phyloP scores from a whole-genome alignment of 1,140 invertebrate species.

The Meloidogyne hapla region DNA sequence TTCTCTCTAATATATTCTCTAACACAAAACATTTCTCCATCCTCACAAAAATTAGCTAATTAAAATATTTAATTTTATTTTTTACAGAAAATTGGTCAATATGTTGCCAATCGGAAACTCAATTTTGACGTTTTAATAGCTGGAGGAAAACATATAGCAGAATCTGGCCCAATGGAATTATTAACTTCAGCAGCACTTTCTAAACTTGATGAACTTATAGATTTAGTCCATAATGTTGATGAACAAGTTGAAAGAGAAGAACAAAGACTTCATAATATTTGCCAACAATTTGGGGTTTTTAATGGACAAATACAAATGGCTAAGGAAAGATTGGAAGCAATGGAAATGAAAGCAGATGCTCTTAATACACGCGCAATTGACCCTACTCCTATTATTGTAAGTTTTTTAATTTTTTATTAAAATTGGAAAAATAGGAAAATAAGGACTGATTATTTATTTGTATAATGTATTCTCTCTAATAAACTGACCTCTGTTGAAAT shows the following conservation, averaged over 20 bases:
- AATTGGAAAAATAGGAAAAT: background rate
- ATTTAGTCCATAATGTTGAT: slow-evolving; percentile 32
- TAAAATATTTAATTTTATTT: background rate
- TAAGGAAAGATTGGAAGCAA: background rate
- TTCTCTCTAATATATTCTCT: too few relatives aligned
- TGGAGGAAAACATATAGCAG: slow-evolving; percentile 48
- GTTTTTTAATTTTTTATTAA: slow-evolving; percentile 9
- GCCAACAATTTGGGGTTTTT: background rate
- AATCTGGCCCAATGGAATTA: slow-evolving; percentile 54
- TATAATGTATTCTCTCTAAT: too few relatives aligned
- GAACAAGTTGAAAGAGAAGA: slow-evolving; percentile 11
- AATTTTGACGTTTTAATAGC: slow-evolving; percentile 48
- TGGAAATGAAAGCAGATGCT: background rate
- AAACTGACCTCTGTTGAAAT: too few relatives aligned
- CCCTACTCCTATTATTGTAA: slow-evolving; percentile 28
- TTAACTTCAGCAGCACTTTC: slow-evolving; percentile 47
- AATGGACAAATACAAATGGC: slow-evolving; percentile 13
- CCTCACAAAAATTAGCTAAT: too few relatives aligned
- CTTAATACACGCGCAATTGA: background rate
- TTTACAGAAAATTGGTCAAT: slow-evolving; percentile 35
- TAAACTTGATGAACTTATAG: slow-evolving; percentile 45
- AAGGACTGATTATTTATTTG: too few relatives aligned
- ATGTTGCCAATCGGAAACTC: slow-evolving; percentile 31
- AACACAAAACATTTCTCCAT: too few relatives aligned
- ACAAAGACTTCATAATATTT: slow-evolving; percentile 5